Base-by-base conservation (phyloP, 2,113 vertebrate genomes). In the Herpailurus yagouaroundi region DNA sequence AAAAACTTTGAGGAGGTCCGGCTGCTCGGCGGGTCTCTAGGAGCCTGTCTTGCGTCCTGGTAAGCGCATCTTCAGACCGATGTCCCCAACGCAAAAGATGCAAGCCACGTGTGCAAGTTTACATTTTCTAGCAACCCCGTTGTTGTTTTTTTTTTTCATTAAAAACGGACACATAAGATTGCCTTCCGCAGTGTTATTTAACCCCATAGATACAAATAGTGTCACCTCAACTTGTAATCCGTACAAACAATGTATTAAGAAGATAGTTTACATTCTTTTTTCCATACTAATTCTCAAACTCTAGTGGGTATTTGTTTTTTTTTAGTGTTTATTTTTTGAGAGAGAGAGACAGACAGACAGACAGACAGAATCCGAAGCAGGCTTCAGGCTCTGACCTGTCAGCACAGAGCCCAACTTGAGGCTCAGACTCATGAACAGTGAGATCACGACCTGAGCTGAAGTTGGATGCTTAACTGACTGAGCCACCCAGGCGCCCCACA, bases 1-100 rank as follows among this genome's bases (percentile, higher is more conserved):
- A 23, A 89, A 91, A 33, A 19, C 8, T 12, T 84, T 50, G 76
- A 73, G 85, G 15, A 96, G 89, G 66, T 93, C 36, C 74, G 36
- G 10, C 23, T 15, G 45, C 36, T 13, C 27, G 7, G 19, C 73
- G 50, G 55, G n/a, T 86, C 71, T 0, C 0, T 1, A 36, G 1
- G 33, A 95, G 36, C 27, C 66, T 57, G 63, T 60, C 94, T 69
- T 55, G 69, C 79, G 10, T 48, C 63, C 76, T 71, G 1, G 36
- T 69, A 88, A 84, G 96, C 45, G 84, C 50, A 89, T 16, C 16
- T 79, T 10, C 11, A 50, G 80, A 33, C 15, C 8, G 15, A 7
- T 0, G 18, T 64, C 38, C 52, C 18, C 7, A 31, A 6, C 74
- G 29, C 29, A n/a, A 81, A 13, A 11, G 27, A 50, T 10, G 29